phyloP scores from a whole-genome alignment of 2,888 invertebrate genomes.

The Congeria kusceri region DNA sequence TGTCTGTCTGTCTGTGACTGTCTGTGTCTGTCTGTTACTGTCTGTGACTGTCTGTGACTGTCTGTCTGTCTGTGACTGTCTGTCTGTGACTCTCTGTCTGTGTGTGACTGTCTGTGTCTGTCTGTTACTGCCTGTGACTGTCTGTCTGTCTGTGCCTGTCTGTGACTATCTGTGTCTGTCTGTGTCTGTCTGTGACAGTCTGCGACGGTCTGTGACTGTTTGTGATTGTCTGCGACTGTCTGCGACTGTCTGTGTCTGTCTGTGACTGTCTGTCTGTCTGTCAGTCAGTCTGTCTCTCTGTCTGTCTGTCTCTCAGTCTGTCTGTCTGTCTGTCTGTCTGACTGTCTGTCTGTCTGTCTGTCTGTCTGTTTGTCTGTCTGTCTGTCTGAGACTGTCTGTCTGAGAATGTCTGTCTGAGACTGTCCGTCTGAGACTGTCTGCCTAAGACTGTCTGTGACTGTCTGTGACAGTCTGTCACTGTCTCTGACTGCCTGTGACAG shows the following conservation, averaged over 20 bases:
- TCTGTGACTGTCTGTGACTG: too few relatives aligned
- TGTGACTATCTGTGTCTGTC: slow-evolving; percentile 6
- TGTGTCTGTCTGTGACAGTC: slow-evolving; percentile 21
- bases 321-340: slow-evolving; percentile 24
- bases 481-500: too few relatives aligned
- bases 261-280: slow-evolving; percentile 21
- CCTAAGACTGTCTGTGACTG: too few relatives aligned
- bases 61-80: slow-evolving; percentile 19
- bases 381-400: too few relatives aligned
- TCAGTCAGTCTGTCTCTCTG: slow-evolving; percentile 19
- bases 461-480: too few relatives aligned
- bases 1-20: slow-evolving; percentile 29
- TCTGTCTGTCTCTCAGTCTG: slow-evolving; percentile 18
- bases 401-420: too few relatives aligned
- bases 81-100: slow-evolving; percentile 22
- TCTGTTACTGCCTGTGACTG: slow-evolving; percentile 11
- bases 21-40: slow-evolving; percentile 24
- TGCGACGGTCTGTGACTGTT: slow-evolving; percentile 10
- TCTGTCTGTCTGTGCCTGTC: slow-evolving; percentile 16
- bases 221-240: slow-evolving; percentile 8
- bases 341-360: slow-evolving; percentile 25
- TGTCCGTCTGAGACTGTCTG: too few relatives aligned
- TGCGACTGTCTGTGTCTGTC: slow-evolving; percentile 18
- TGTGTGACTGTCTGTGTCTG: slow-evolving; percentile 17
- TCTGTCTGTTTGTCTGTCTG: slow-evolving; percentile 15